Base-by-base conservation (phyloP, 2,113 vertebrate genomes). In the Misgurnus mizolepis region DNA sequence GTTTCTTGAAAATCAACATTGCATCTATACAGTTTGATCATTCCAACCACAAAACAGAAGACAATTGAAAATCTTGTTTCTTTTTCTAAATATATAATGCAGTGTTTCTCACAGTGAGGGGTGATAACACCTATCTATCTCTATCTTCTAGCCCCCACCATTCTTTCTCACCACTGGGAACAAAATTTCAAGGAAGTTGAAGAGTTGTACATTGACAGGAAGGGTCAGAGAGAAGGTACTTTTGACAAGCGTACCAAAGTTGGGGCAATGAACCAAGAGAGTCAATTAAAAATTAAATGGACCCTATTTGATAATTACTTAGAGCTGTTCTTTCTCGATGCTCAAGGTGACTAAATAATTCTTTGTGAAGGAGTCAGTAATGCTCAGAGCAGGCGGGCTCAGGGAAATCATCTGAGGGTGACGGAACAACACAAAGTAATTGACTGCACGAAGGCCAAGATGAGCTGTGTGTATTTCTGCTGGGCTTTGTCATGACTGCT, bases 271-370 rank as follows among this genome's bases (percentile, higher is more conserved):
- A 84, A 85, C 80, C 85, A 73, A n/a, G 65, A 76, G 80, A 83
- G 78, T 69, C 82, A 89, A 88, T 89, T 82, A 81, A 82, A 84
- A 85, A 81, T 71, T 56, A 89, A 86, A 62, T 82, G 73, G 68
- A 41, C 67, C 65, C 53, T 68, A 34, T 49, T 64, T 64, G 70
- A 87, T 65, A 79, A 85, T 83, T 78, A 79, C 77, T 62, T 82
- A 80, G 78, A 80, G 68, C 68, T 56, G 41, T 6, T 55, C 27
- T 80, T 70, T 85, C 45, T 60, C 34, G 64, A 65, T 73, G 73
- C 73, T 83, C 75, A 85, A 80, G 80, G 76, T 84, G 81, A 86
- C 83, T 81, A 41, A 80, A 78, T 64, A 10, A 15, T 75, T 4
- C 78, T 58, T 58, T 60, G 71, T 78, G 22, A 78, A 66, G 45